These are phyloP conservation scores for Benthosema pterotum DNA, from an alignment of 2,797 vertebrate species.

Conservation along the genomic window DNA sequence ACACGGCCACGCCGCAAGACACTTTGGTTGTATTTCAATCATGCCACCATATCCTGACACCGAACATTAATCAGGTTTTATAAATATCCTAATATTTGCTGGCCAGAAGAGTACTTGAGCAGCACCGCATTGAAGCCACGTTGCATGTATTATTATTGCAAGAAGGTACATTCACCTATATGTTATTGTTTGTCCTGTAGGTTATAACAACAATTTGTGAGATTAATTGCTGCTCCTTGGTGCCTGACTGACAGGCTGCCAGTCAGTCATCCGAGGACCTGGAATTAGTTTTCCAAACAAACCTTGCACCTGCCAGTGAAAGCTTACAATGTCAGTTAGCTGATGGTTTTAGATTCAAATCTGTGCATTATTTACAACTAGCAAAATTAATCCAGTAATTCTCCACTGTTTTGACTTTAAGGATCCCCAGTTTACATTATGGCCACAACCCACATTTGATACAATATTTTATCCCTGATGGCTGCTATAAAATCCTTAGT, in stretches of 20 bases:
- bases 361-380: slow-evolving; percentile 4
- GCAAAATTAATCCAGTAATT: background rate
- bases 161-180: background rate
- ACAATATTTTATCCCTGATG: too few relatives aligned
- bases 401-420: too few relatives aligned
- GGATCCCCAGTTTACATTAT: too few relatives aligned
- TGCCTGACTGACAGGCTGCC: slow-evolving; percentile 26
- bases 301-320: too few relatives aligned
- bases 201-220: slow-evolving; percentile 4
- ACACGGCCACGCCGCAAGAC: background rate
- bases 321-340: too few relatives aligned
- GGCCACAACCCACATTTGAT: too few relatives aligned
- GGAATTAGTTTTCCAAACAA: too few relatives aligned
- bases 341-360: background rate
- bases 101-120: too few relatives aligned
- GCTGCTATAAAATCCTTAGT: too few relatives aligned
- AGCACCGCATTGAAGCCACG: background rate
- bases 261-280: slow-evolving; percentile 1
- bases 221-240: slow-evolving; percentile 22
- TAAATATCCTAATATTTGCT: background rate
- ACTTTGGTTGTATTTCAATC: background rate
- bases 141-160: background rate
- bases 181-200: slow-evolving; percentile 26
- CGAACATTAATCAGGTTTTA: background rate
- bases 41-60: background rate